These are phyloP conservation scores for Tuberolachnus salignus DNA, from an alignment of 2,888 invertebrate species.

Conservation along the genomic window DNA sequence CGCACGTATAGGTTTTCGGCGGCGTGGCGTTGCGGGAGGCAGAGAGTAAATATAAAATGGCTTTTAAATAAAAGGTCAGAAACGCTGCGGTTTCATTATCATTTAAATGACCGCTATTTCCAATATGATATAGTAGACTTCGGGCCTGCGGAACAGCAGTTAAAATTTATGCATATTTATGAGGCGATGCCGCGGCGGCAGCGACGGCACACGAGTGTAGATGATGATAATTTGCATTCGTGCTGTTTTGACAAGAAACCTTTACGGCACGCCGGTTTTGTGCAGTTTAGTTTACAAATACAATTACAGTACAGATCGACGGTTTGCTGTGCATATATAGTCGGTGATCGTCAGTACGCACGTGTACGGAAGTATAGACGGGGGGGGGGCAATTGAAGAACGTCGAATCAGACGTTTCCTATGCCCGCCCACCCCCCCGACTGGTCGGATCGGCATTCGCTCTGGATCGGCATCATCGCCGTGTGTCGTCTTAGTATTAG, in stretches of 20 bases:
- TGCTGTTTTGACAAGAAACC: constrained; percentile 19
- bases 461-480: too few relatives aligned
- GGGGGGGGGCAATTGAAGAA: too few relatives aligned
- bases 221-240: constrained; percentile 12
- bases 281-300: neutral
- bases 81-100: constrained; percentile 32
- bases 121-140: neutral
- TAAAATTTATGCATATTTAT: constrained; percentile 25
- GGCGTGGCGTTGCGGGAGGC: too few relatives aligned
- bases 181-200: neutral
- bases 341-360: too few relatives aligned
- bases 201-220: neutral
- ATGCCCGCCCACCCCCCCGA: too few relatives aligned
- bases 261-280: neutral
- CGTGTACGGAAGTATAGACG: too few relatives aligned
- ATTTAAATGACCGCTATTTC: constrained; percentile 29
- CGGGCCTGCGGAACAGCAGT: neutral
- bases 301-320: too few relatives aligned
- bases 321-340: too few relatives aligned
- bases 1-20: neutral
- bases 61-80: constrained; percentile 27
- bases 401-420: too few relatives aligned
- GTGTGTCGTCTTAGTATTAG: too few relatives aligned
- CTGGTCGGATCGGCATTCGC: too few relatives aligned
- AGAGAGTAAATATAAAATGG: constrained; percentile 8